Evolutionary conservation across 2,113 vertebrate species (phyloP), one percentile per base, ranked within the genome.

Genomic region (Paraplagusia blochii): DNA sequence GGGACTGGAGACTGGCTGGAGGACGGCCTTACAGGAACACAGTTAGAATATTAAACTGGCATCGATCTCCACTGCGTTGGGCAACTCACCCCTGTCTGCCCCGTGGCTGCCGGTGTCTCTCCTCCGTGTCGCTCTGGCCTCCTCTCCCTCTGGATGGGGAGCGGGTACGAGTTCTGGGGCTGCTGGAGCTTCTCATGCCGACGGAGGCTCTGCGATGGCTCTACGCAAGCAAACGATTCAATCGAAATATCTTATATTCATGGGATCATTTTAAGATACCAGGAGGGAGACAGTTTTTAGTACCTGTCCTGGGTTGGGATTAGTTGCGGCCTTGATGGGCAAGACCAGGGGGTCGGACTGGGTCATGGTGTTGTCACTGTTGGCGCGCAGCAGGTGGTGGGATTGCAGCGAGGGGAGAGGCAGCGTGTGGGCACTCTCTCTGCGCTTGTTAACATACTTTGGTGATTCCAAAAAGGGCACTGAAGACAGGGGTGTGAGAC

Each of bases 391-490:
- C 38, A 96, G 39, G 81, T 89, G 88, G 72, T 91, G 82, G 56
- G 84, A 70, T 7, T 85, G 87, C 29, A 87, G 83, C 16, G 87
- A 82, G 0, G 89, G 83, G 44, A 93, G 87, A 0, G 91, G 82
- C 59, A 94, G 85, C 0, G 89, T 82, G 9, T 88, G 88, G 63
- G 89, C 58, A 10, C 90, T 90, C 6, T 94, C 94, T 52, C 86
- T 87, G 14, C 90, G 83, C 72, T 89, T 90, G 66, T 90, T 86
- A 16, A 89, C 92, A 0, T 93, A 95, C 85, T 93, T 93, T 10
- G 94, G 94, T 5, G 92, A 93, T 81, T 96, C 94, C 85, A 95
- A 89, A 80, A 96, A 95, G 39, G 92, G 93, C 50, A 95, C 94
- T 95, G 67, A 56, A 47, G 59, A 45, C 39, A n/a, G 19, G 39